A percentile compares a stretch with the other conserved stretches of the same genome.
These are phyloP conservation scores for Chironomus tepperi DNA, from an alignment of 1,140 invertebrate genomes.

Conservation along the genomic window DNA sequence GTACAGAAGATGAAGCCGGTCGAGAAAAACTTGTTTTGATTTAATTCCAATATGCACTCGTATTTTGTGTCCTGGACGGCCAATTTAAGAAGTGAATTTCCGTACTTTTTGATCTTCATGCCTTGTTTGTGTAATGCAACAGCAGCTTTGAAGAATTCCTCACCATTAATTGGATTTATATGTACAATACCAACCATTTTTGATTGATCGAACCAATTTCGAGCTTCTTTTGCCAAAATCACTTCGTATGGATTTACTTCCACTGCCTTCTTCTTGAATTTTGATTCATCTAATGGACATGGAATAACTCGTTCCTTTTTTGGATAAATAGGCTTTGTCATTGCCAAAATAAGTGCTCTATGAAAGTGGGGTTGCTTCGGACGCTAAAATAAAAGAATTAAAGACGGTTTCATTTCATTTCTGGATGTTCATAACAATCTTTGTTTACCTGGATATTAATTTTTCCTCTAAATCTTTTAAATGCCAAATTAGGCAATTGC, in stretches of 20 bases:
- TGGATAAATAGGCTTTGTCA: slow-evolving; percentile 50
- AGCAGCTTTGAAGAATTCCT: slow-evolving; percentile 50
- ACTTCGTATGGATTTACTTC: slow-evolving; percentile 55
- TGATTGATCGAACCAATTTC: slow-evolving; percentile 58
- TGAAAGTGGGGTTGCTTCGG: slow-evolving; percentile 57
- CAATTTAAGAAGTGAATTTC: slow-evolving; percentile 46
- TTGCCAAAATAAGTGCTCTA: slow-evolving; percentile 49
- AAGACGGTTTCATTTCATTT: background rate
- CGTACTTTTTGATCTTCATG: slow-evolving; percentile 58
- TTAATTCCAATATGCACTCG: slow-evolving; percentile 47
- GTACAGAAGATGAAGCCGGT: slow-evolving; percentile 54
- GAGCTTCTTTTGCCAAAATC: slow-evolving; percentile 58
- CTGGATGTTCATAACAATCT: background rate
- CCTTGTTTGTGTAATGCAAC: slow-evolving; percentile 47
- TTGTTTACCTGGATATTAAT: slow-evolving; percentile 49
- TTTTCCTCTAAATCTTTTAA: slow-evolving; percentile 56
- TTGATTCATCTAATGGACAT: slow-evolving; percentile 28
- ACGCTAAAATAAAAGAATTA: slow-evolving; percentile 40
- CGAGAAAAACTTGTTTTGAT: slow-evolving; percentile 38
- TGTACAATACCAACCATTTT: slow-evolving; percentile 61
- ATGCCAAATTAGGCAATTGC: slow-evolving; percentile 42
- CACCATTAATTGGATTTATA: slow-evolving; percentile 51
- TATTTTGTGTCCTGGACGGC: slow-evolving; percentile 53
- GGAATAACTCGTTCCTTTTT: slow-evolving; percentile 34
- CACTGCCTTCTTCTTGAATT: slow-evolving; percentile 30